Conservation (phyloP, 2,888 invertebrate species). For the Ornithoptera alexandrae region DNA sequence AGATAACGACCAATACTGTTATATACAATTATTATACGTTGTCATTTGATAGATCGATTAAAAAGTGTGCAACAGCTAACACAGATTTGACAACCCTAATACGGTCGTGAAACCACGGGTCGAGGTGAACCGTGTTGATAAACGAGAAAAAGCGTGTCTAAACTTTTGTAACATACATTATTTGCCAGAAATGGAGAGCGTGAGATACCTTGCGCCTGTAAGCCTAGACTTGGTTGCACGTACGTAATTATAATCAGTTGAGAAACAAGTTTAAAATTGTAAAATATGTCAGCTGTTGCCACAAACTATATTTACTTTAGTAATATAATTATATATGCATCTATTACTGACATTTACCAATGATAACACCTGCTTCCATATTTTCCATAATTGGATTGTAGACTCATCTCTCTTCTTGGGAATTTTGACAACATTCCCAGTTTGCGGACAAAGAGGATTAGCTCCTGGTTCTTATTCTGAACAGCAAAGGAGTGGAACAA, state of each 20-base stretch:
- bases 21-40: no score
- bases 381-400: no score
- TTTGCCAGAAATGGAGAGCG: conserved; percentile 16
- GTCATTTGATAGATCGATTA: neutral
- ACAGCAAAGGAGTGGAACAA: no score
- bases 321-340: neutral
- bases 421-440: no score
- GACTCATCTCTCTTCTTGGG: no score
- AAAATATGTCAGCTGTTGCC: neutral
- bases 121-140: conserved; percentile 32
- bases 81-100: conserved; percentile 30
- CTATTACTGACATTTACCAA: neutral
- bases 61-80: neutral
- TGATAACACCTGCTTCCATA: no score
- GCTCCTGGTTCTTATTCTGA: no score
- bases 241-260: conserved; percentile 10
- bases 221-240: conserved; percentile 4
- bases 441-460: no score
- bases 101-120: conserved; percentile 33
- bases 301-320: neutral
- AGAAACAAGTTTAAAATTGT: conserved; percentile 14
- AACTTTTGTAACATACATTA: conserved; percentile 23
- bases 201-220: conserved; percentile 14
- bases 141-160: conserved; percentile 40
- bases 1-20: no score